Conservation (phyloP, 2,113 vertebrate genomes). For the Amblyopsis rosae region DNA sequence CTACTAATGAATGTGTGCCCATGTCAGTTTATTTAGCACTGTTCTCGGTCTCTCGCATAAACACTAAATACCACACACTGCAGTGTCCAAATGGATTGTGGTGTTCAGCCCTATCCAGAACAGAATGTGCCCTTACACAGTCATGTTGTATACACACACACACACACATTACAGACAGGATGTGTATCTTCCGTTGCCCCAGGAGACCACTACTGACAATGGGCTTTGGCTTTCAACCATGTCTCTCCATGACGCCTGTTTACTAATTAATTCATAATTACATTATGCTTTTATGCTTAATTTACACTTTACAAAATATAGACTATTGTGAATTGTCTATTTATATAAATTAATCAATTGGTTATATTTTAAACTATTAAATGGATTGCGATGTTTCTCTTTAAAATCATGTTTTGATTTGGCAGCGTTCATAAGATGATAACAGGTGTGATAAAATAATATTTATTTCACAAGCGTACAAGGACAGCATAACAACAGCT, state of each 20-base stretch:
- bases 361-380: too few relatives aligned
- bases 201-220: not conserved
- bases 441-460: slow-evolving; percentile 75
- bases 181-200: not conserved
- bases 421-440: not conserved
- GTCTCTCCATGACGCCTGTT: too few relatives aligned
- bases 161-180: not conserved
- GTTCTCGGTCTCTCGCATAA: not conserved
- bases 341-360: too few relatives aligned
- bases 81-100: not conserved
- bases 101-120: not conserved
- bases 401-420: too few relatives aligned
- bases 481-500: slow-evolving; percentile 65
- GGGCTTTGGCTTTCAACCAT: too few relatives aligned
- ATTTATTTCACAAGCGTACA: slow-evolving; percentile 77
- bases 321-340: too few relatives aligned
- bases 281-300: too few relatives aligned
- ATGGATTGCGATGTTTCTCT: too few relatives aligned
- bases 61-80: not conserved
- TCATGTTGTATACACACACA: too few relatives aligned
- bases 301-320: too few relatives aligned
- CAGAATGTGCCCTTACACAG: not conserved
- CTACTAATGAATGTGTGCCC: not conserved
- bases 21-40: not conserved
- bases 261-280: too few relatives aligned